These are phyloP conservation scores for Malurus alboscapulatus DNA, from an alignment of 2,113 vertebrate genomes.

Conservation along the genomic window DNA sequence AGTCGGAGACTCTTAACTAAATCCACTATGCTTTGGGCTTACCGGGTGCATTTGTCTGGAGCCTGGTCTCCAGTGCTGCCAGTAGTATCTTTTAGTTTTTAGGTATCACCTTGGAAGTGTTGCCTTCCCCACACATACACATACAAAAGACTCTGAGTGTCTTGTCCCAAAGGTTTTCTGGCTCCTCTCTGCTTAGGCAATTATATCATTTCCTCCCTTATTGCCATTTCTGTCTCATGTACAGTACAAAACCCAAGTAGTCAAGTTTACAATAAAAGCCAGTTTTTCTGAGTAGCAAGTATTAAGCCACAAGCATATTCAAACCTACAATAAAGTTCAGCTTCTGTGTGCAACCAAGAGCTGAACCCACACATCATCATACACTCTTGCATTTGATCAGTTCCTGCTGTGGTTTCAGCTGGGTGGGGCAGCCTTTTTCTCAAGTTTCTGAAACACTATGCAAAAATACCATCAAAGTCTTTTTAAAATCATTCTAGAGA, in stretches of 20 bases:
- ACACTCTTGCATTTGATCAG: neutral
- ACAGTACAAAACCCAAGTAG: neutral
- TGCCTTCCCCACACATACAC: neutral
- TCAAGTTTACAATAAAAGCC: neutral
- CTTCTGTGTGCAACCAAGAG: constrained; percentile 4
- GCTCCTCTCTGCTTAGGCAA: neutral
- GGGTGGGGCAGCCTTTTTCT: constrained; percentile 62
- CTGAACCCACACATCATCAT: constrained; percentile 17
- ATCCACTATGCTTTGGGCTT: neutral
- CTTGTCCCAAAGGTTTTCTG: neutral
- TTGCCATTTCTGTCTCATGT: neutral
- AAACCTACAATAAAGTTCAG: constrained; percentile 9
- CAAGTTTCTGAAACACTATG: neutral
- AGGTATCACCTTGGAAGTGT: neutral
- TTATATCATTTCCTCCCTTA: neutral
- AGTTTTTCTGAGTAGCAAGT: neutral
- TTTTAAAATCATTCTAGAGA: neutral
- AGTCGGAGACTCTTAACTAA: neutral
- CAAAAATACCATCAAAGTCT: constrained; percentile 20
- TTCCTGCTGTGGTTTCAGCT: constrained; percentile 62
- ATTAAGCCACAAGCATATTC: neutral
- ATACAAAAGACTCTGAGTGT: neutral
- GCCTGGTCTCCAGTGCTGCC: neutral
- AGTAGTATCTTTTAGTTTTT: neutral
- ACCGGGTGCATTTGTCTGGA: neutral